phyloP scores from a whole-genome alignment of 2,113 vertebrate species.

The Phylloscopus trochilus region DNA sequence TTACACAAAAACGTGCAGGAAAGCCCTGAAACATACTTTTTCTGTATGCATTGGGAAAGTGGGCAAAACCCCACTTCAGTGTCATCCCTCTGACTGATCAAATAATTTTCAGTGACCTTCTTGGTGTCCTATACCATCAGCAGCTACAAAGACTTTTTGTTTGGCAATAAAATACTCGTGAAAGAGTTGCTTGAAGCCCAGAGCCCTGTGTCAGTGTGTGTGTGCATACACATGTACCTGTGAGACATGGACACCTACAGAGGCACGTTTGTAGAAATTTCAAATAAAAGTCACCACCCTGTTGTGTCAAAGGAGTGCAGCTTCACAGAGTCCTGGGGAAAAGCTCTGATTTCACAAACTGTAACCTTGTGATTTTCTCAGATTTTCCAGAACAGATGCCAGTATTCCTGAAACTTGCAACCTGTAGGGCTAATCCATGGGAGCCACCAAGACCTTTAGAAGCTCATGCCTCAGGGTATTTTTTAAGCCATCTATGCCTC shows the following conservation, averaged over 20 bases:
- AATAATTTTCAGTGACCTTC: background rate
- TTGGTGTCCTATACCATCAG: fast-evolving
- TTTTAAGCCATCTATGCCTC: slow-evolving; percentile 47
- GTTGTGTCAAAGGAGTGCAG: background rate
- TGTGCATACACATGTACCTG: fast-evolving
- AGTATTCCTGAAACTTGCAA: background rate
- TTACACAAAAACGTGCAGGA: background rate
- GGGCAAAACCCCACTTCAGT: background rate
- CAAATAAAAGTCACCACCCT: background rate
- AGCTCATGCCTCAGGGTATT: background rate
- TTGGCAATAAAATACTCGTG: background rate
- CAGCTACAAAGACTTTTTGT: background rate
- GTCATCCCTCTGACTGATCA: background rate
- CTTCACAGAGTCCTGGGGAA: background rate
- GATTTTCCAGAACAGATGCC: background rate
- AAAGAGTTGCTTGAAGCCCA: background rate
- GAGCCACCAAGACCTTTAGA: background rate
- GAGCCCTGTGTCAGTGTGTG: background rate
- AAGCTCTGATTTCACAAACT: background rate
- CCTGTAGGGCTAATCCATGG: background rate
- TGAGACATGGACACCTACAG: fast-evolving
- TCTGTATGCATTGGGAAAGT: background rate
- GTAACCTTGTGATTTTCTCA: background rate
- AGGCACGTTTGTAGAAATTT: background rate
- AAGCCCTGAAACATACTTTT: background rate